Conservation (phyloP, 2,113 vertebrate species). For the Athene noctua region DNA sequence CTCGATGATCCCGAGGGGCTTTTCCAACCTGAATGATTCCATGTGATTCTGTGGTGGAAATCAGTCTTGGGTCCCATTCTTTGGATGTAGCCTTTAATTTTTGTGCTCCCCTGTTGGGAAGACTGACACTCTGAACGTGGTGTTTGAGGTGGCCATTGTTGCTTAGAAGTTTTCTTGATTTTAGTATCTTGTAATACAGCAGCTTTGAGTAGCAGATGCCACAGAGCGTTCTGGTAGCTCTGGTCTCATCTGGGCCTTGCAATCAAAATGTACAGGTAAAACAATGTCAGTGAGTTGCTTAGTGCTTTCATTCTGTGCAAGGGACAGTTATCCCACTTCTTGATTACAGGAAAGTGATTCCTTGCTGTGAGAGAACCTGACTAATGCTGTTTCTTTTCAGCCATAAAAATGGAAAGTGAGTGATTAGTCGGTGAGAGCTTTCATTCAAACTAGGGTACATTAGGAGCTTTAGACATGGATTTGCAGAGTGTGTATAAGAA, state of each 20-base stretch:
- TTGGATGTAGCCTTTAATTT: not conserved
- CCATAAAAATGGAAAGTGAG: not conserved
- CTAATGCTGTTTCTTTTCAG: not conserved
- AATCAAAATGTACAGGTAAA: not conserved
- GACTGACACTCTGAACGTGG: too few relatives aligned
- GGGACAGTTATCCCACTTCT: not conserved
- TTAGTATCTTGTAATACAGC: not conserved
- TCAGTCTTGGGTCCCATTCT: accelerated
- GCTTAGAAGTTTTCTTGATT: not conserved
- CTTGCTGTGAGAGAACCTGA: not conserved
- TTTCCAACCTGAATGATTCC: too few relatives aligned
- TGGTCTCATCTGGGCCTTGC: not conserved
- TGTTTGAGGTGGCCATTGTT: not conserved
- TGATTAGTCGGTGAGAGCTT: not conserved
- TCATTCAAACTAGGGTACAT: not conserved
- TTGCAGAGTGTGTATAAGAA: not conserved
- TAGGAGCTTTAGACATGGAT: not conserved
- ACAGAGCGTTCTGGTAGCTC: not conserved
- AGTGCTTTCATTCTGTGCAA: not conserved
- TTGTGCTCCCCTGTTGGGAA: not conserved
- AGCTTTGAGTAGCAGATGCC: not conserved
- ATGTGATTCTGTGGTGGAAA: not conserved
- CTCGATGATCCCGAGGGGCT: too few relatives aligned
- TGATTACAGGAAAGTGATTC: not conserved
- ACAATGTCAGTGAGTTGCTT: not conserved